Evolutionary conservation across 2,888 invertebrate genomes (phyloP), one percentile per base, ranked within the genome.

Genomic region (Eristalis arbustorum): DNA sequence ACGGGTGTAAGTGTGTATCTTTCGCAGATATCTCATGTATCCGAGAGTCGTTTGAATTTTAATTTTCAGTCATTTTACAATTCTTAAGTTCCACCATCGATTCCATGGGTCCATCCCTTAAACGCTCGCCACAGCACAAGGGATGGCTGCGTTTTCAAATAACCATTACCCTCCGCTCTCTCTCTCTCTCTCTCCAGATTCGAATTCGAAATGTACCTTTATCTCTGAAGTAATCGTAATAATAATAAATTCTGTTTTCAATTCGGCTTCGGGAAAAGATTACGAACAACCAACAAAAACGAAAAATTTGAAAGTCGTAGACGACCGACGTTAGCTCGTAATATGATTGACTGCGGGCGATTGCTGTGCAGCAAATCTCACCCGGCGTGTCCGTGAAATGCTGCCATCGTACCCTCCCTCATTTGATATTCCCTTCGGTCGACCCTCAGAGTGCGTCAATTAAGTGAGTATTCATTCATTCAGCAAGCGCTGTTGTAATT

Each of bases 311-410:
- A 72, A 31, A 31, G 22, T 37, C 23, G 23, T 25, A 59, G 25
- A 25, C 25, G 40, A 84, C 63, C 75, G 76, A 80, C 68, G 82
- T 82, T 75, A 82, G 72, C 71, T 77, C 76, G 84, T 84, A 76
- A 84, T 80, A 84, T 80, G 80, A 84, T 84, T 84, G 84, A 84
- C 69, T 84, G 84, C 64, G 72, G 84, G 84, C 76, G 80, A 84
- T 80, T 80, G 84, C 62, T 57, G 40, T 84, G 80, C 80, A 84
- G 79, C 72, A 80, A 84, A 67, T 80, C 80, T 76, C 72, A 76
- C 61, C 56, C 68, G 42, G 34, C 67, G 72, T 84, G 76, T 59
- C 59, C 69, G 63, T 78, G 34, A 73, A 83, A 59, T 40, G 69
- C n/a, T 69, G 6, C 28, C 67, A 10, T n/a, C 18, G 40, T 34